Percentiles rank a stretch among this genome's conserved stretches.
Evolutionary conservation across 92 coral and sea anemone genomes (phyloP).

Genomic region (Phenganax stokvisi): DNA sequence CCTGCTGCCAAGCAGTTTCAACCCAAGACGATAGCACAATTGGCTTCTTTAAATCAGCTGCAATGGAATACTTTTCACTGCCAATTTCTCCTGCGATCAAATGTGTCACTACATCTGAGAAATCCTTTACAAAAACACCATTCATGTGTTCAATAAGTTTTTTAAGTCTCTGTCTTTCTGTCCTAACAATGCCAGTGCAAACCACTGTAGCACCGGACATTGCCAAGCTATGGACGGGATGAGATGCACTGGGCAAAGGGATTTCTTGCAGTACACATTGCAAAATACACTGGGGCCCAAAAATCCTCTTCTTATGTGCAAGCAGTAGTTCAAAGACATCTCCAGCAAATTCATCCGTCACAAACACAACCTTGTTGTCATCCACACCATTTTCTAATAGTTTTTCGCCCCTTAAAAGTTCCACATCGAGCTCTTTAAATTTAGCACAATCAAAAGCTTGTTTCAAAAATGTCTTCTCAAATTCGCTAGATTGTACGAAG

Average conservation of each 20-base stretch:
- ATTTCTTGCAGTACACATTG: slow-evolving; percentile 62
- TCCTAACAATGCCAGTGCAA: slow-evolving; percentile 69
- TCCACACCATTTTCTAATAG: slow-evolving; percentile 51
- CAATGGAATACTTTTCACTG: slow-evolving; percentile 75
- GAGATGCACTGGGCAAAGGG: slow-evolving; percentile 57
- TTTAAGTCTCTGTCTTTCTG: slow-evolving; percentile 60
- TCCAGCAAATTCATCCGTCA: slow-evolving; percentile 74
- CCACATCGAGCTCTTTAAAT: slow-evolving; percentile 54
- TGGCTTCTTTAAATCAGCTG: slow-evolving; percentile 62
- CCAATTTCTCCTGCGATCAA: slow-evolving; percentile 96
- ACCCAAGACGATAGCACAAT: slow-evolving; percentile 83
- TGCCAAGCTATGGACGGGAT: slow-evolving; percentile 61
- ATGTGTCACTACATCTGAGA: slow-evolving; percentile 85
- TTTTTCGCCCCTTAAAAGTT: slow-evolving; percentile 55
- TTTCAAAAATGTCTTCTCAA: slow-evolving; percentile 42
- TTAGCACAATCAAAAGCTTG: slow-evolving; percentile 62
- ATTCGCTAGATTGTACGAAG: slow-evolving; percentile 56
- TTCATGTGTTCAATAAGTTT: slow-evolving; percentile 74
- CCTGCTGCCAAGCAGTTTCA: slow-evolving; percentile 61
- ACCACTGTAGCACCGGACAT: slow-evolving; percentile 61
- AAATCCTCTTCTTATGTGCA: slow-evolving; percentile 58
- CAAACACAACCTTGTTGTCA: slow-evolving; percentile 54
- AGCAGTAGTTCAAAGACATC: slow-evolving; percentile 63
- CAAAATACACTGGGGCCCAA: slow-evolving; percentile 82
- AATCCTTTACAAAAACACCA: slow-evolving; percentile 60